These are phyloP conservation scores for Hyles lineata DNA, from an alignment of 2,888 invertebrate genomes.

Conservation along the genomic window DNA sequence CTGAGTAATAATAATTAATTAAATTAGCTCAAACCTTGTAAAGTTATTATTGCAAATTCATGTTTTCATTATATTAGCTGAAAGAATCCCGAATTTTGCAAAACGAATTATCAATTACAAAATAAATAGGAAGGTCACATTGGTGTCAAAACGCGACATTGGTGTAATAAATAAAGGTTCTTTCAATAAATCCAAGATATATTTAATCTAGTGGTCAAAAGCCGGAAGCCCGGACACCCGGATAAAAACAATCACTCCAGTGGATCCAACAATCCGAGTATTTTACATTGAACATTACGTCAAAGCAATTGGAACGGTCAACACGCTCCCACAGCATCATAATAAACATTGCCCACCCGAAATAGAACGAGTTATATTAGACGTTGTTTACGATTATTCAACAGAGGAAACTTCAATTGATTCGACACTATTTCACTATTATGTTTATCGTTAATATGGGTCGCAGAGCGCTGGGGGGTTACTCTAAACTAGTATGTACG, in stretches of 20 bases:
- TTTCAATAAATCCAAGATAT: no score
- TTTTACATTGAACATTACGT: neutral
- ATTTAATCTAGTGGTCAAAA: neutral
- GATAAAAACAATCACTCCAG: neutral
- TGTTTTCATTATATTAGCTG: constrained; percentile 1
- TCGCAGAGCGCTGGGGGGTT: constrained; percentile 40
- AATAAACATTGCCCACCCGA: constrained; percentile 11
- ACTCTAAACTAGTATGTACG: no score
- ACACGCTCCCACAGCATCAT: constrained; percentile 4
- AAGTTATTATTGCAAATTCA: neutral
- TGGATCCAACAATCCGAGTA: neutral
- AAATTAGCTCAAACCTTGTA: neutral
- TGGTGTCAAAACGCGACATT: no score
- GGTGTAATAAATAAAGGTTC: no score
- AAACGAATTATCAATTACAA: no score
- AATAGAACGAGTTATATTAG: constrained; percentile 20
- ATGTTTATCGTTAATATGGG: constrained; percentile 47
- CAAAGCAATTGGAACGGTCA: constrained; percentile 1
- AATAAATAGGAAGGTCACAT: no score
- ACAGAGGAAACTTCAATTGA: constrained; percentile 29
- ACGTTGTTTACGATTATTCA: constrained; percentile 17
- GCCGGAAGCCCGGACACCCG: neutral
- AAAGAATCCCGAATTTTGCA: neutral
- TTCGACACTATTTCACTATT: constrained; percentile 31
- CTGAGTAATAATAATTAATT: constrained; percentile 10